Conservation (phyloP, 1,140 invertebrate genomes). For the Drosophila pruinosa region DNA sequence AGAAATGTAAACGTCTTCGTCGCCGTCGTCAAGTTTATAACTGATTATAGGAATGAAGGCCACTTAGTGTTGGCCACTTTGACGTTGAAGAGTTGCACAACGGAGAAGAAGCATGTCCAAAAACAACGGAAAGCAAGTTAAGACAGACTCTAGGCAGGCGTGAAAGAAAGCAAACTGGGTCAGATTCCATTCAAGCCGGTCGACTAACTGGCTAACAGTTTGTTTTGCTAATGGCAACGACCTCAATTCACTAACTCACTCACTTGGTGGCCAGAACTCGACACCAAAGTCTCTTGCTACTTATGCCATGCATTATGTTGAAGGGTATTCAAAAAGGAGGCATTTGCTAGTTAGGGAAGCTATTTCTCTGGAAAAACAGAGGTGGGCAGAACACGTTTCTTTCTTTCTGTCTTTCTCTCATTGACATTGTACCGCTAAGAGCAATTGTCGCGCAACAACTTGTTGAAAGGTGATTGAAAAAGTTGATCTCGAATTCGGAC, state of each 20-base stretch:
- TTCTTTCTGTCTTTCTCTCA: not conserved
- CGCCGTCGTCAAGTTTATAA: slow-evolving; percentile 20
- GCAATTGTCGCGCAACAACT: slow-evolving; percentile 33
- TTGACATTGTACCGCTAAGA: slow-evolving; percentile 68
- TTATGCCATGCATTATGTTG: not conserved
- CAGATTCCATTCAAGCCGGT: slow-evolving; percentile 71
- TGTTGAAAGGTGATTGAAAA: slow-evolving; percentile 19
- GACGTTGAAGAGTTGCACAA: slow-evolving; percentile 49
- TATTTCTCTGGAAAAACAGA: slow-evolving; percentile 40
- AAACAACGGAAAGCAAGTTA: slow-evolving; percentile 44
- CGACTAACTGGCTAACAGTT: slow-evolving; percentile 48
- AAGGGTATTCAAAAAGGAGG: not conserved
- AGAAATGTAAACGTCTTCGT: slow-evolving; percentile 1
- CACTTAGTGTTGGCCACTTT: slow-evolving; percentile 41
- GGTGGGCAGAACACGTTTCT: slow-evolving; percentile 60
- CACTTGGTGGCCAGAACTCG: not conserved
- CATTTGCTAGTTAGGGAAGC: not conserved
- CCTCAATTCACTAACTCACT: slow-evolving; percentile 21
- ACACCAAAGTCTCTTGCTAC: not conserved
- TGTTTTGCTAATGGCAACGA: slow-evolving; percentile 42
- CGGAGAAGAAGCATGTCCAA: slow-evolving; percentile 36
- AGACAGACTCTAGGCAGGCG: slow-evolving; percentile 35
- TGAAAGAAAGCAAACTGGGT: slow-evolving; percentile 77
- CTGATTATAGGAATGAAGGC: slow-evolving; percentile 66
- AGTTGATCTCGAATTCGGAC: slow-evolving; percentile 5